Percentiles rank a stretch among this genome's conserved stretches.
phyloP scores from a whole-genome alignment of 2,797 vertebrate genomes.

The Otolemur crassicaudatus region DNA sequence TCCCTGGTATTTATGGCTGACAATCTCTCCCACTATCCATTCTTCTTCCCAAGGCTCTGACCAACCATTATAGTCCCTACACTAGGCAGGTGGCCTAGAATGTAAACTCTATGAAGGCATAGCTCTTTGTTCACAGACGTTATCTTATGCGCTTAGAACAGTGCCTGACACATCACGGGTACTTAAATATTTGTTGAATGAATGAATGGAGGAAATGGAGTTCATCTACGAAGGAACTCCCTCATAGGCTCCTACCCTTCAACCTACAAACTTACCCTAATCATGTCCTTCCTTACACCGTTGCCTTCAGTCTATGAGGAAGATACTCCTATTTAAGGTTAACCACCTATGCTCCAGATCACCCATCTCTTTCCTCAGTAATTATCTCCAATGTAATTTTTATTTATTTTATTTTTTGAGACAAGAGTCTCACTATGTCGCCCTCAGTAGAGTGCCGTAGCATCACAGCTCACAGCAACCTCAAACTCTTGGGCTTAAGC shows the following conservation, averaged over 20 bases:
- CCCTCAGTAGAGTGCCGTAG: too few relatives aligned
- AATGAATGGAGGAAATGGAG: not conserved
- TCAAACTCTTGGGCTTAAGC: too few relatives aligned
- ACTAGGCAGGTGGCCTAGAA: constrained; percentile 24
- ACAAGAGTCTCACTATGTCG: too few relatives aligned
- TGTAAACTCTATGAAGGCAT: not conserved
- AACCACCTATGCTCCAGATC: not conserved
- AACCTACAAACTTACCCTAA: not conserved
- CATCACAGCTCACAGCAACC: too few relatives aligned
- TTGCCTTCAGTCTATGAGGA: not conserved
- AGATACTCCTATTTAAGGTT: not conserved
- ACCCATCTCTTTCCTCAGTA: not conserved
- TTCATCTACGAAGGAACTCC: not conserved
- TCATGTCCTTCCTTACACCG: not conserved
- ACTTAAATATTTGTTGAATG: not conserved
- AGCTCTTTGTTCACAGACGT: not conserved
- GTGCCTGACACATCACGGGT: not conserved
- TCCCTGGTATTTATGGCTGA: not conserved
- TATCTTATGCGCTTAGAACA: not conserved
- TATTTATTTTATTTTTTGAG: too few relatives aligned
- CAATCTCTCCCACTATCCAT: not conserved
- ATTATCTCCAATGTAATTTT: not conserved
- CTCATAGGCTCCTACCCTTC: not conserved
- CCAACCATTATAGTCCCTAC: not conserved
- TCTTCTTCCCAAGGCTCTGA: not conserved